A percentile compares a stretch with the other conserved stretches of the same genome.
These are phyloP conservation scores for Tetheella fluctuosa DNA, from an alignment of 2,888 invertebrate genomes.

Conservation along the genomic window DNA sequence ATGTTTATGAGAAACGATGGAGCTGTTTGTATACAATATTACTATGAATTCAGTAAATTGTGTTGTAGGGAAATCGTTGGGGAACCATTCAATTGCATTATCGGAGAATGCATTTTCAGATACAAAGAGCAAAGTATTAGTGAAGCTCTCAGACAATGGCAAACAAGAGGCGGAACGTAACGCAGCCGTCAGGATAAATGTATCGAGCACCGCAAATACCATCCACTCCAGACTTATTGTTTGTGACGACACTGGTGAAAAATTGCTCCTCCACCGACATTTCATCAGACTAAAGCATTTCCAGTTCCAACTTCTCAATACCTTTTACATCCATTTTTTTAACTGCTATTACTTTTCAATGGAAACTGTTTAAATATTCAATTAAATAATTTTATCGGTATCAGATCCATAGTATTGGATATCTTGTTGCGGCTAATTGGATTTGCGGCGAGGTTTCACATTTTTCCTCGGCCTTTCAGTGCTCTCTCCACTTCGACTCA, in stretches of 20 bases:
- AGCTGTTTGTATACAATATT: conserved; percentile 15
- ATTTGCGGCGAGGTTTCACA: conserved; percentile 64
- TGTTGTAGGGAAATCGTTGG: conserved; percentile 36
- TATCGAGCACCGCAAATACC: conserved; percentile 70
- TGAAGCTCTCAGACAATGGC: conserved; percentile 73
- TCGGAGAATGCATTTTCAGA: conserved; percentile 60
- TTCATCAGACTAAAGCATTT: conserved; percentile 37
- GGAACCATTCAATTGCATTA: conserved; percentile 57
- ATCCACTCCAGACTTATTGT: conserved; percentile 71
- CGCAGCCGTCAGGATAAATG: conserved; percentile 65
- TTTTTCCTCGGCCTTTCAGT: conserved; percentile 56
- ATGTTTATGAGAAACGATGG: conserved; percentile 4
- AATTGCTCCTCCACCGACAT: conserved; percentile 49
- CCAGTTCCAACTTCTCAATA: conserved; percentile 40
- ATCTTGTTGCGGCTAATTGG: conserved; percentile 72
- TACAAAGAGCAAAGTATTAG: conserved; percentile 66
- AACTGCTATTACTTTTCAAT: conserved; percentile 22
- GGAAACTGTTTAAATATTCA: conserved; percentile 47
- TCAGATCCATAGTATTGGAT: conserved; percentile 62
- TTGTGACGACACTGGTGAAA: conserved; percentile 65
- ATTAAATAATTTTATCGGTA: conserved; percentile 59
- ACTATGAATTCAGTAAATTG: conserved; percentile 32
- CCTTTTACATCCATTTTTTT: conserved; percentile 29
- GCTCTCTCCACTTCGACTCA: conserved; percentile 35
- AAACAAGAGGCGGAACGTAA: conserved; percentile 66